phyloP scores from a whole-genome alignment of 2,113 vertebrate genomes.

The Hydrochoerus hydrochaeris region DNA sequence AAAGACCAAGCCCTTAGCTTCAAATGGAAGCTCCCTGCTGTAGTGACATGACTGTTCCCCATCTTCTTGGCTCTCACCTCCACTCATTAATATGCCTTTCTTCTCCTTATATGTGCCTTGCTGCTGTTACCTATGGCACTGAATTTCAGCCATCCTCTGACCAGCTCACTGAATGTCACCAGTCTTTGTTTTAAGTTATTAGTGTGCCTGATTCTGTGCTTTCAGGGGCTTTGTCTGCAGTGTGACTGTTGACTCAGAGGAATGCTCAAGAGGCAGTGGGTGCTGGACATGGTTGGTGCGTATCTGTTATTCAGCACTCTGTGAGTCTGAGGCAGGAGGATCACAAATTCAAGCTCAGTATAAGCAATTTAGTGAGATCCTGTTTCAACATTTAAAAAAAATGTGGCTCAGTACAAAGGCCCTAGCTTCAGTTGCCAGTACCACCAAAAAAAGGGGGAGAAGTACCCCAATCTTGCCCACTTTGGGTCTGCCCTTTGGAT shows the following conservation, averaged over 20 bases:
- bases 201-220: not conserved
- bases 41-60: rapidly evolving
- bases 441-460: not conserved
- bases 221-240: not conserved
- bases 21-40: not conserved
- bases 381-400: not conserved
- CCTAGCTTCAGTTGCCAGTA: not conserved
- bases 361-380: not conserved
- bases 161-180: not conserved
- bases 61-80: not conserved
- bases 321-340: not conserved
- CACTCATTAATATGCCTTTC: not conserved
- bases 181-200: not conserved
- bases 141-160: not conserved
- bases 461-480: not conserved
- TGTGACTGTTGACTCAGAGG: not conserved
- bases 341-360: not conserved
- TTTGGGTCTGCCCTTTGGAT: not conserved
- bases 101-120: not conserved
- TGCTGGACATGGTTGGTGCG: not conserved
- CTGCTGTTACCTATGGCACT: not conserved
- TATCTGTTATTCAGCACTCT: not conserved
- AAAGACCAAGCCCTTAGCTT: constrained; percentile 34
- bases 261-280: not conserved
- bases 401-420: not conserved